Percentiles rank a stretch among this genome's conserved stretches.
Evolutionary conservation across 2,888 invertebrate genomes (phyloP).

Genomic region (Ichneumoninae sp.): DNA sequence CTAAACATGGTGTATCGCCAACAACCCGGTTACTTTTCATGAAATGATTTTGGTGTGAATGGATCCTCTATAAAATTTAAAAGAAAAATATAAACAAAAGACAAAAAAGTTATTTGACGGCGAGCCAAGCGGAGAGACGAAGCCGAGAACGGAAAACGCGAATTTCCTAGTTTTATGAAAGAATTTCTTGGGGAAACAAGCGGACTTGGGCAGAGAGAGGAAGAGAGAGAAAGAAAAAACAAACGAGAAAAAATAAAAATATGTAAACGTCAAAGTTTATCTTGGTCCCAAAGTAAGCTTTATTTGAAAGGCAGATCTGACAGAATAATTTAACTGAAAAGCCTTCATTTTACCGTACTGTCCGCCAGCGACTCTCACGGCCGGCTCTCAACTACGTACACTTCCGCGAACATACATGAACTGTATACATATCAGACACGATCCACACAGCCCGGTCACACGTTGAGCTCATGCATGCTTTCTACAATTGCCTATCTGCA

Average conservation of each 20-base stretch:
- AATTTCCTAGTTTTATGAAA: too few species aligned
- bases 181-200: neutral
- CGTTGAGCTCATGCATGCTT: neutral
- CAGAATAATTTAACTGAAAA: slow-evolving; percentile 71
- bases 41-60: too few species aligned
- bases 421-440: slow-evolving; percentile 2
- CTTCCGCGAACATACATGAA: slow-evolving; percentile 26
- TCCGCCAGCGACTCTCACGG: slow-evolving; percentile 6
- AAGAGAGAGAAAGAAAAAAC: neutral
- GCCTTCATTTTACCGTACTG: slow-evolving; percentile 42
- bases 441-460: neutral
- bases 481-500: slow-evolving; percentile 40
- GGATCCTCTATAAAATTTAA: too few species aligned
- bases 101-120: too few species aligned
- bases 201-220: neutral
- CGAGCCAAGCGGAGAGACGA: too few species aligned
- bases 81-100: too few species aligned
- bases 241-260: slow-evolving; percentile 48
- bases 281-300: slow-evolving; percentile 50
- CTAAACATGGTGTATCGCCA: too few species aligned
- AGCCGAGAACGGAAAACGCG: too few species aligned
- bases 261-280: slow-evolving; percentile 65
- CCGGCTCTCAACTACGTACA: neutral
- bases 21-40: too few species aligned
- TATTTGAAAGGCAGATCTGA: slow-evolving; percentile 75